Percentiles rank a stretch among this genome's conserved stretches.
These are phyloP conservation scores for Bambusicola thoracicus DNA, from an alignment of 2,113 vertebrate species.

Conservation along the genomic window DNA sequence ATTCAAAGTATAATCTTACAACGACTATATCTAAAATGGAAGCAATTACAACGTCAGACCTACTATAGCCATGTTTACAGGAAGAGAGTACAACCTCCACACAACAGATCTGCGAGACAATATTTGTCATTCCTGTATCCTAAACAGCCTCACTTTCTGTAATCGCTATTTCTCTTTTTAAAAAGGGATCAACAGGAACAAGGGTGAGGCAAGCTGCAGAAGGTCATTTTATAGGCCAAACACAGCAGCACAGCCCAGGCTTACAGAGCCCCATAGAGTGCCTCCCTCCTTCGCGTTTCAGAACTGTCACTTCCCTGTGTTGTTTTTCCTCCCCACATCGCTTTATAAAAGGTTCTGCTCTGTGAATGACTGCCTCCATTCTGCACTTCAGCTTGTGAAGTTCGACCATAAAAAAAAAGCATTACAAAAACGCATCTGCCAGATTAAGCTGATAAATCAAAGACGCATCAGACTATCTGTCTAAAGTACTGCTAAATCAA, in stretches of 20 bases:
- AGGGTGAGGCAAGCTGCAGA: background rate
- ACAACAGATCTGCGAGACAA: background rate
- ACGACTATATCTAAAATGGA: background rate
- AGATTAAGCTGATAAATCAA: background rate
- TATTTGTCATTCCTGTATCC: background rate
- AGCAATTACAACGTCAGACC: background rate
- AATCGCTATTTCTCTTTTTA: background rate
- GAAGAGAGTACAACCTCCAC: background rate
- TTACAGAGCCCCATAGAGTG: background rate
- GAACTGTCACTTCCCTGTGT: background rate
- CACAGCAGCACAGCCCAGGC: background rate
- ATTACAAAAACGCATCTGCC: background rate
- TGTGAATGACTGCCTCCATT: background rate
- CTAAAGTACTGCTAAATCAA: background rate
- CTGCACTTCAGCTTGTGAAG: background rate
- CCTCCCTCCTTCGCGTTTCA: background rate
- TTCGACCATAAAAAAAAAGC: background rate
- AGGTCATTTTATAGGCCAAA: background rate
- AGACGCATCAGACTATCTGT: background rate
- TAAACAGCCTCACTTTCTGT: background rate
- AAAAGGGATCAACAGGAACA: background rate
- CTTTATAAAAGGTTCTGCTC: background rate
- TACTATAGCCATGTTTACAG: background rate
- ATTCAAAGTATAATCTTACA: background rate
- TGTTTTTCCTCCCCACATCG: background rate